phyloP scores from a whole-genome alignment of 2,113 vertebrate species.

The Hipposideros armiger region DNA sequence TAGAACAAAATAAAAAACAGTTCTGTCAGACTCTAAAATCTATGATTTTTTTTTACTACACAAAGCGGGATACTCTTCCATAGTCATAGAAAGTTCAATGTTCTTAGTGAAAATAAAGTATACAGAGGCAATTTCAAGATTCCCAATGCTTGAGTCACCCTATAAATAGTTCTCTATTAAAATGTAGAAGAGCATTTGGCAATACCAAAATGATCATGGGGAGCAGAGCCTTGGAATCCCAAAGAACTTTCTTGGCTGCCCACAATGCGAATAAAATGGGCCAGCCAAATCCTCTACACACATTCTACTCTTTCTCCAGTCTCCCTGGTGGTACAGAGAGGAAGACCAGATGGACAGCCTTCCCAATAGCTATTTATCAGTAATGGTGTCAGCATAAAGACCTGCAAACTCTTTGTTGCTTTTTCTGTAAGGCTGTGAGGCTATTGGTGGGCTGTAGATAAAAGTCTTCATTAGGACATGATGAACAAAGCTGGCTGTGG shows the following conservation, averaged over 20 bases:
- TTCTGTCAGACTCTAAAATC: background rate
- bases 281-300: background rate
- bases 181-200: background rate
- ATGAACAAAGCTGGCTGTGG: background rate
- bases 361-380: background rate
- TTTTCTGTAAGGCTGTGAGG: background rate
- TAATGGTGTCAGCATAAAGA: background rate
- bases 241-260: background rate
- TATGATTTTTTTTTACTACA: background rate
- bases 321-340: background rate
- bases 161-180: background rate
- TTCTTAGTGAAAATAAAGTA: background rate
- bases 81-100: background rate
- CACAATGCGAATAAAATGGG: background rate
- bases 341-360: background rate
- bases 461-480: background rate
- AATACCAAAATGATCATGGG: background rate
- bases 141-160: background rate
- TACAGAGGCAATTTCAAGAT: slow-evolving; percentile 7
- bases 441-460: background rate
- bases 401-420: background rate
- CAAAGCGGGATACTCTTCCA: background rate
- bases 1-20: background rate
- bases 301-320: background rate
- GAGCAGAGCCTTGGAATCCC: background rate